phyloP scores from a whole-genome alignment of 2,888 invertebrate species.

The Drosophila helvetica region DNA sequence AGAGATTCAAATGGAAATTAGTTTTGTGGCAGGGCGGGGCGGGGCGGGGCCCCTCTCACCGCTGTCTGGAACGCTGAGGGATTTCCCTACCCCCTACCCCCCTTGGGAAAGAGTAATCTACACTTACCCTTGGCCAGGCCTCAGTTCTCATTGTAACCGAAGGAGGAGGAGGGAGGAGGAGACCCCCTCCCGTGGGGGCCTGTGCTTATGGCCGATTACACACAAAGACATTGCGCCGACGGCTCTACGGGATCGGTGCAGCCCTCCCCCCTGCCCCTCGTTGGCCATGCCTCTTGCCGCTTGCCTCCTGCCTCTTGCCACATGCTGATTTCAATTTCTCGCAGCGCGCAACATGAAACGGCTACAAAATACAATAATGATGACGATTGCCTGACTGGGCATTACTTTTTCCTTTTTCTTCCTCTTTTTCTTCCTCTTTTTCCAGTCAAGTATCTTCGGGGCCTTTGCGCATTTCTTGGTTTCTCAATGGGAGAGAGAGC shows the following conservation, averaged over 20 bases:
- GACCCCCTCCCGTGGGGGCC: slow-evolving; percentile 45
- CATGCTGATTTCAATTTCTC: slow-evolving; percentile 78
- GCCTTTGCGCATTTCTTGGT: slow-evolving; percentile 71
- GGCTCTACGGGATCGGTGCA: slow-evolving; percentile 35
- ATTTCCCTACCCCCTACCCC: slow-evolving; percentile 12
- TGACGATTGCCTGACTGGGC: slow-evolving; percentile 56
- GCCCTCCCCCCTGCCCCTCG: background rate
- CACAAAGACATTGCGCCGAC: slow-evolving; percentile 67
- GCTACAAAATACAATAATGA: slow-evolving; percentile 75
- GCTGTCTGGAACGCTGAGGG: background rate
- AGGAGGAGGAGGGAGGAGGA: slow-evolving; percentile 40
- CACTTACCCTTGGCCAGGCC: background rate
- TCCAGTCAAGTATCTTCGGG: slow-evolving; percentile 26
- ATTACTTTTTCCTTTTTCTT: slow-evolving; percentile 52
- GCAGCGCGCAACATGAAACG: slow-evolving; percentile 71
- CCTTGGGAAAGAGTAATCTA: background rate
- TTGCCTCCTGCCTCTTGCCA: no score
- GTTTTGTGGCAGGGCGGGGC: background rate
- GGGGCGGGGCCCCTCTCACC: no score
- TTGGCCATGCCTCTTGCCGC: no score
- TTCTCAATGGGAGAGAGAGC: slow-evolving; percentile 37
- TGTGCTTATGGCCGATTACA: slow-evolving; percentile 69
- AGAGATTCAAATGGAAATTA: slow-evolving; percentile 12
- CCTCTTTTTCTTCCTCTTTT: no score
- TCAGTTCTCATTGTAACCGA: slow-evolving; percentile 38